These are phyloP conservation scores for Micromys minutus DNA, from an alignment of 2,113 vertebrate genomes.

Conservation along the genomic window DNA sequence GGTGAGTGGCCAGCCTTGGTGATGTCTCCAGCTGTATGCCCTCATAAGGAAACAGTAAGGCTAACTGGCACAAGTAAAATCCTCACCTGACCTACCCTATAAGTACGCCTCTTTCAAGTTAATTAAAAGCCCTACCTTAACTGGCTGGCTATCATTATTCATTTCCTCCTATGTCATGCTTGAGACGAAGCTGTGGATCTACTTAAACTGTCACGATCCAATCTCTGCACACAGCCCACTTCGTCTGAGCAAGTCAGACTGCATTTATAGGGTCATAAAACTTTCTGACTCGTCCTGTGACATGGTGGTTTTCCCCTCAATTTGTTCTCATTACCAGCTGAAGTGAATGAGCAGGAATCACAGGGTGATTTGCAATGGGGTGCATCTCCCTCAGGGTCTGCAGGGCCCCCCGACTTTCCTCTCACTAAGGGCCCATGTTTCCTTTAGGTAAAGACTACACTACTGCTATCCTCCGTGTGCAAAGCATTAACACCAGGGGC, in stretches of 20 bases:
- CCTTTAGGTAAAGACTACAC: slow-evolving; percentile 4
- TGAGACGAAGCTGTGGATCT: slow-evolving; percentile 86
- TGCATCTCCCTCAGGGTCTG: slow-evolving; percentile 72
- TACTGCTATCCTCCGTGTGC: slow-evolving; percentile 23
- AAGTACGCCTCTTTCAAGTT: slow-evolving; percentile 59
- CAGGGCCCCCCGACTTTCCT: slow-evolving; percentile 58
- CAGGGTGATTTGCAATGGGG: slow-evolving; percentile 83
- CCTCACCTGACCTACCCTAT: slow-evolving; percentile 4
- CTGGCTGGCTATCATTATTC: slow-evolving; percentile 83
- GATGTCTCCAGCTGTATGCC: background rate
- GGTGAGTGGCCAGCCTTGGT: background rate
- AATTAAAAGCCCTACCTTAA: slow-evolving; percentile 81
- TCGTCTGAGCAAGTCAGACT: slow-evolving; percentile 85
- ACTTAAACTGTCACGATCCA: slow-evolving; percentile 87
- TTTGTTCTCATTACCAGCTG: slow-evolving; percentile 87
- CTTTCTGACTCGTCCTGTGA: slow-evolving; percentile 85
- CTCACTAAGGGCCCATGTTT: slow-evolving; percentile 55
- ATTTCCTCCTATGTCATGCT: slow-evolving; percentile 84
- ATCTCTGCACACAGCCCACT: slow-evolving; percentile 82
- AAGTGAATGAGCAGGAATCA: slow-evolving; percentile 85
- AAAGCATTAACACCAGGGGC: background rate
- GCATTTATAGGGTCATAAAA: slow-evolving; percentile 87
- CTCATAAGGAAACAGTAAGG: slow-evolving; percentile 43
- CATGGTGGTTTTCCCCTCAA: slow-evolving; percentile 84
- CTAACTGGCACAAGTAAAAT: background rate